These are phyloP conservation scores for Oscheius sp. DNA, from an alignment of 2,888 invertebrate species.

Conservation along the genomic window DNA sequence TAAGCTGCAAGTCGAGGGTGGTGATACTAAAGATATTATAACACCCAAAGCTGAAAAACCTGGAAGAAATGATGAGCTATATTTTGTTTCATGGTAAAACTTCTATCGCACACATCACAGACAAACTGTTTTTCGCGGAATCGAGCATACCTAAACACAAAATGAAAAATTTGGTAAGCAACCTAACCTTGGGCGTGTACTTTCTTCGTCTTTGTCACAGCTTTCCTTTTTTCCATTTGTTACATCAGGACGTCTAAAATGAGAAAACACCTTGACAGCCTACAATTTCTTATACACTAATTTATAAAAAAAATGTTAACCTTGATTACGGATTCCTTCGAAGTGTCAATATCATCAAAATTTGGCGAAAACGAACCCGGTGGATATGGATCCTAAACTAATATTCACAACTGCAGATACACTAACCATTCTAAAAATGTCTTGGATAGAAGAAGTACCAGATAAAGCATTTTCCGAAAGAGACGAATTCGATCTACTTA, in stretches of 20 bases:
- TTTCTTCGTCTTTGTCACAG: background rate
- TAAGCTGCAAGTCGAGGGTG: constrained; percentile 15
- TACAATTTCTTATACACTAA: background rate
- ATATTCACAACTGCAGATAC: too few relatives aligned
- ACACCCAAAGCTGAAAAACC: background rate
- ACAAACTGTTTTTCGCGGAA: constrained; percentile 60
- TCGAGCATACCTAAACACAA: constrained; percentile 49
- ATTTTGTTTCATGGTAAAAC: constrained; percentile 65
- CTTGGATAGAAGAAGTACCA: too few relatives aligned
- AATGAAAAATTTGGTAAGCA: too few relatives aligned
- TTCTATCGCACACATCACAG: constrained; percentile 61
- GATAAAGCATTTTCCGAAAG: too few relatives aligned
- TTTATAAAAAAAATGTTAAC: background rate
- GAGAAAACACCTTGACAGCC: constrained; percentile 8
- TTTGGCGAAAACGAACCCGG: too few relatives aligned
- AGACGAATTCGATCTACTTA: too few relatives aligned
- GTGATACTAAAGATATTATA: constrained; percentile 23
- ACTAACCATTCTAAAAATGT: too few relatives aligned
- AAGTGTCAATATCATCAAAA: too few relatives aligned
- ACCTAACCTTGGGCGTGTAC: too few relatives aligned
- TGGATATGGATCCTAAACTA: too few relatives aligned
- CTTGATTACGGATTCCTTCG: too few relatives aligned
- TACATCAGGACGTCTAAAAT: background rate
- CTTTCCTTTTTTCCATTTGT: background rate
- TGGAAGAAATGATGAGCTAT: constrained; percentile 52